phyloP scores from a whole-genome alignment of 2,888 invertebrate genomes.

The Noctua pronuba region DNA sequence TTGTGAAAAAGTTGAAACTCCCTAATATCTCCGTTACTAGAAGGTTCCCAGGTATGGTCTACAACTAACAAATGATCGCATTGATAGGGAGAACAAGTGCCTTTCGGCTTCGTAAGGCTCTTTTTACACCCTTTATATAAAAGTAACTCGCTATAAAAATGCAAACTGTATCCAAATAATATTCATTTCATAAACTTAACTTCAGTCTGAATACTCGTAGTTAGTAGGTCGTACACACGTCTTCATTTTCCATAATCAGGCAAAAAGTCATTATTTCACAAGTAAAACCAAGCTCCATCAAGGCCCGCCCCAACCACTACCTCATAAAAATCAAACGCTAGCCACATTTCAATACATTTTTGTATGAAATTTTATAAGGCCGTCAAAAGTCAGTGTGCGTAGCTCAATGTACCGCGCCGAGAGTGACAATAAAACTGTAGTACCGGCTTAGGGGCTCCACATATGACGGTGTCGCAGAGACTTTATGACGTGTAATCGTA shows the following conservation, averaged over 20 bases:
- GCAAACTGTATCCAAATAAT: not conserved
- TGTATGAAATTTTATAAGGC: conserved; percentile 59
- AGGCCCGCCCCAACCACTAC: conserved; percentile 4
- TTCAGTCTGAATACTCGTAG: no score
- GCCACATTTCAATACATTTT: conserved; percentile 49
- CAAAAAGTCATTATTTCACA: not conserved
- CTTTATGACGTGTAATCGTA: conserved; percentile 54
- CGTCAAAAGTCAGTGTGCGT: conserved; percentile 55
- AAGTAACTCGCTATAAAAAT: not conserved
- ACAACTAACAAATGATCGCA: no score
- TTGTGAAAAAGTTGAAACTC: no score
- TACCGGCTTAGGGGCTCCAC: conserved; percentile 48
- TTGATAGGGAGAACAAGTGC: no score
- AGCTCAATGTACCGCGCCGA: conserved; percentile 29
- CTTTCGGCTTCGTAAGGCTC: no score
- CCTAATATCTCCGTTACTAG: no score
- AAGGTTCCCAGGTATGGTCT: no score
- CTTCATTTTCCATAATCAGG: not conserved
- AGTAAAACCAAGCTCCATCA: not conserved
- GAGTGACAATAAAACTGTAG: conserved; percentile 58
- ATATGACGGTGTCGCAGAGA: conserved; percentile 45
- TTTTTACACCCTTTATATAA: no score
- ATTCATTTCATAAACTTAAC: not conserved
- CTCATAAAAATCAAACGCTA: conserved; percentile 45
- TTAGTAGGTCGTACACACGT: not conserved